These are phyloP conservation scores for Steatornis caripensis DNA, from an alignment of 2,113 vertebrate species.

Conservation along the genomic window DNA sequence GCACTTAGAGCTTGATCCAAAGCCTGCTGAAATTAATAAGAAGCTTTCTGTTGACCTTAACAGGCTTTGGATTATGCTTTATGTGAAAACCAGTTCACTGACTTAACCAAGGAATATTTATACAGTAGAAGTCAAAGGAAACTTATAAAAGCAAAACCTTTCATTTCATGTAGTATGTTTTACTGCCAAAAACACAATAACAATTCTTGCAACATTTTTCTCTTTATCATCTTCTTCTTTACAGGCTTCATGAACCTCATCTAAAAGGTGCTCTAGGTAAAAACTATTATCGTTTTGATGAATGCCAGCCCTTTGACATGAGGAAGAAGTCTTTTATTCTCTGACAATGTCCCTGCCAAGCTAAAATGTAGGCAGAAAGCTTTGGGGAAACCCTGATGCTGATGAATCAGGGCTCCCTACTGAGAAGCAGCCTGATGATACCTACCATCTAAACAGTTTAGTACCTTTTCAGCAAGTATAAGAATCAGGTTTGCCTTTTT, in stretches of 20 bases:
- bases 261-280: slow-evolving; percentile 39
- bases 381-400: slow-evolving; percentile 38
- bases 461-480: background rate
- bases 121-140: background rate
- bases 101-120: slow-evolving; percentile 40
- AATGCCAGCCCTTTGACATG: slow-evolving; percentile 44
- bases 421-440: slow-evolving; percentile 36
- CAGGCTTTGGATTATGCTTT: slow-evolving; percentile 9
- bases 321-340: slow-evolving; percentile 48
- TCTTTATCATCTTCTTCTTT: slow-evolving; percentile 42
- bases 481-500: background rate
- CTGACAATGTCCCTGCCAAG: slow-evolving; percentile 47
- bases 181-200: slow-evolving; percentile 24
- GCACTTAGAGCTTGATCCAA: background rate
- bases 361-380: slow-evolving; percentile 34
- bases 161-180: slow-evolving; percentile 9
- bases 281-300: slow-evolving; percentile 45
- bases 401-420: slow-evolving; percentile 56
- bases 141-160: background rate
- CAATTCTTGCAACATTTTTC: slow-evolving; percentile 10
- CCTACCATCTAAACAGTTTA: slow-evolving; percentile 23
- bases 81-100: slow-evolving; percentile 2
- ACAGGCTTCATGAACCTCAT: slow-evolving; percentile 30
- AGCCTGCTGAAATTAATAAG: slow-evolving; percentile 31
- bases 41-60: slow-evolving; percentile 24